Evolutionary conservation across 2,113 vertebrate genomes (phyloP), one percentile per base, ranked within the genome.

Genomic region (Uropsilus gracilis): DNA sequence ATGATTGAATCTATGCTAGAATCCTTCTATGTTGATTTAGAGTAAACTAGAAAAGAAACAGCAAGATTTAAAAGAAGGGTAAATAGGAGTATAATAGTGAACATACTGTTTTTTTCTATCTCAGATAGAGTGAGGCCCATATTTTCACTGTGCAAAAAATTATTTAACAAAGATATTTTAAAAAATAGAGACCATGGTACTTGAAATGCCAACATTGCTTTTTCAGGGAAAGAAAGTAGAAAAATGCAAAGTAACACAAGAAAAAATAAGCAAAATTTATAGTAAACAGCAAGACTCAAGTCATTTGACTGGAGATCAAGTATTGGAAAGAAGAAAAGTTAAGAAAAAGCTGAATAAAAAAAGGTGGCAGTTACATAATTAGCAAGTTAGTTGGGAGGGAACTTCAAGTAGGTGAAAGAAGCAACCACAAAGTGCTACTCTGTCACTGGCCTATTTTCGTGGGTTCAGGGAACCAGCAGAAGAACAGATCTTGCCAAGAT

Each of bases 261-360:
- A 64, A 46, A 73, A 24, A 16, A 30, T 46, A 46, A 46, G 26
- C 71, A 46, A 46, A 68, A 76, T 34, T 50, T 77, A 73, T 13
- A 59, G 77, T 61, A 89, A 86, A 22, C 7, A 80, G 24, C 22
- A 73, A 61, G 28, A 3, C 34, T 72, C 57, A 85, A 48, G 69
- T 63, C 39, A 64, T 0, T 37, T 42, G 28, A 30, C 57, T 84
- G 75, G 57, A 87, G 34, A 82, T 13, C 59, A 86, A 11, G 20
- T 78, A 75, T 48, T 92, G 32, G 71, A 90, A 90, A 42, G 42
- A 50, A 50, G n/a, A 81, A 86, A 71, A 92, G 16, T 68, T 78
- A 71, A 17, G 59, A 37, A 90, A 53, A 76, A 63, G 39, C 17
- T 71, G 39, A 32, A 86, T 53, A 86, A 86, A 76, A 86, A 46